Percentiles rank a stretch among this genome's conserved stretches.
phyloP scores from a whole-genome alignment of 2,797 vertebrate genomes.

The Halcyon chelicuti region DNA sequence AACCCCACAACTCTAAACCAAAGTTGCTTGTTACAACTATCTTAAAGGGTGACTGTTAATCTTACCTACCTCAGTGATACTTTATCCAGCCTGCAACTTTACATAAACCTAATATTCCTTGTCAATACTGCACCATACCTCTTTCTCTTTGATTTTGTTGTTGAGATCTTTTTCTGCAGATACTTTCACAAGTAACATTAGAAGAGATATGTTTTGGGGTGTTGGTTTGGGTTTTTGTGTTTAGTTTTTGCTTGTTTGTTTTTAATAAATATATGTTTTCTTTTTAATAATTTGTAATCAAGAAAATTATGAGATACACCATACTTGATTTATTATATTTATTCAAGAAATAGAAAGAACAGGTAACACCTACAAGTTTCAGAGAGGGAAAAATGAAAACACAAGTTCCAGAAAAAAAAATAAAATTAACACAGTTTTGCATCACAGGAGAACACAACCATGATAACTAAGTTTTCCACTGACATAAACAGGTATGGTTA shows the following conservation, averaged over 20 bases:
- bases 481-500: neutral
- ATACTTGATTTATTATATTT: neutral
- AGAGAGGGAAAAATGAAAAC: neutral
- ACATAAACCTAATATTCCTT: neutral
- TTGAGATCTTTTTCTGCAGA: neutral
- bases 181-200: neutral
- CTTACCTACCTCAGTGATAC: neutral
- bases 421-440: neutral
- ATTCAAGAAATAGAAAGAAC: neutral
- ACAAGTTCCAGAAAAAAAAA: neutral
- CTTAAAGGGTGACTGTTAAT: neutral
- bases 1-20: neutral
- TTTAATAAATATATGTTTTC: neutral
- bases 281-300: neutral
- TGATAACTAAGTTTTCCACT: neutral
- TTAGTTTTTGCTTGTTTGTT: neutral
- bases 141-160: neutral
- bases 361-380: neutral
- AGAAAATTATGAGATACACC: neutral
- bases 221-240: neutral
- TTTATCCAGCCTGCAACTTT: neutral
- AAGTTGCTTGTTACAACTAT: neutral
- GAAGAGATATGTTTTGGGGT: rapidly evolving
- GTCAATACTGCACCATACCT: rapidly evolving
- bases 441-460: neutral